Evolutionary conservation across 1,140 invertebrate genomes (phyloP).

Genomic region (Copidosoma floridanum): DNA sequence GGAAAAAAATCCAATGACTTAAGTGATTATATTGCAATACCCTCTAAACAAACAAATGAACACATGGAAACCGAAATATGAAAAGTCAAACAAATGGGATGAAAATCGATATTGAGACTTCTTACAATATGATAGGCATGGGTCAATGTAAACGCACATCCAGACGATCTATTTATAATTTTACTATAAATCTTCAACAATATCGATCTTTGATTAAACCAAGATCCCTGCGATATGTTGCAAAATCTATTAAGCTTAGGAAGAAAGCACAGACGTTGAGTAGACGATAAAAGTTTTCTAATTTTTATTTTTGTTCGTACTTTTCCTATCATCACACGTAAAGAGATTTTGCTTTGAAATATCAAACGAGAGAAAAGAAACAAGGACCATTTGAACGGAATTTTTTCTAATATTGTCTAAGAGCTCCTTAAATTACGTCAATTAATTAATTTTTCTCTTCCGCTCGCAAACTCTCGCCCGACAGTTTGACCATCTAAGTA

Average conservation of each 20-base stretch:
- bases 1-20: conserved; percentile 8
- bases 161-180: too few relatives aligned
- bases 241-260: conserved; percentile 39
- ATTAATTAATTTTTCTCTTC: conserved; percentile 18
- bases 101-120: conserved; percentile 13
- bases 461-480: conserved; percentile 9
- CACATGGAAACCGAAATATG: conserved; percentile 5
- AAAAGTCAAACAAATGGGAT: not conserved
- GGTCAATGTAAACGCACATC: too few relatives aligned
- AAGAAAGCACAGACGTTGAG: conserved; percentile 36
- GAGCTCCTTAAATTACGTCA: conserved; percentile 34
- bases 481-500: conserved; percentile 7
- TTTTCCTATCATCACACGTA: conserved; percentile 16
- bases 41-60: conserved; percentile 3
- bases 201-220: conserved; percentile 17
- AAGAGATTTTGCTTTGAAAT: conserved; percentile 11
- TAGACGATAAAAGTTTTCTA: conserved; percentile 1
- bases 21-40: conserved; percentile 6
- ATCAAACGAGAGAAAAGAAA: conserved; percentile 10
- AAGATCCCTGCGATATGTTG: conserved; percentile 39
- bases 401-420: conserved; percentile 49
- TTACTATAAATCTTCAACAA: conserved; percentile 15
- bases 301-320: conserved; percentile 12
- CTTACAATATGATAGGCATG: conserved; percentile 6
- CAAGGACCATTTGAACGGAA: too few relatives aligned